Evolutionary conservation across 2,113 vertebrate genomes (phyloP).

Genomic region (Melanostigma gelatinosum): DNA sequence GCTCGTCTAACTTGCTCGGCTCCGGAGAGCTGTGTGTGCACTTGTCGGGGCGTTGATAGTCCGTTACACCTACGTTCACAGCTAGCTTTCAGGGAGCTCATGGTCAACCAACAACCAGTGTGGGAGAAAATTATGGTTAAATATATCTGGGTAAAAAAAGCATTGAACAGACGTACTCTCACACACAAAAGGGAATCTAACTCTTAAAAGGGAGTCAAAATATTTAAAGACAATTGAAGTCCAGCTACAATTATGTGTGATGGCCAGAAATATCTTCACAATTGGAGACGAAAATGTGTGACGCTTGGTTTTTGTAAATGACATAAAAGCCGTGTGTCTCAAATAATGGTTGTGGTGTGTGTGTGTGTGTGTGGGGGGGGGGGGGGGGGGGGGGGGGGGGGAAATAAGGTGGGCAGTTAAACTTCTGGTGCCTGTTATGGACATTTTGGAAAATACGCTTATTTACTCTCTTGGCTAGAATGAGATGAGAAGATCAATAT

Average conservation of each 20-base stretch:
- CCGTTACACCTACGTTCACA: constrained; percentile 25
- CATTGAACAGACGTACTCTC: not conserved
- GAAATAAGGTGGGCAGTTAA: not conserved
- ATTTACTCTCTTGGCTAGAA: not conserved
- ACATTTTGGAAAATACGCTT: not conserved
- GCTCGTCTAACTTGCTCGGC: constrained; percentile 32
- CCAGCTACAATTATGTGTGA: not conserved
- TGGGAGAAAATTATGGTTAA: not conserved
- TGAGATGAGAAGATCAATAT: not conserved
- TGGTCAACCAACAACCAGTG: constrained; percentile 24
- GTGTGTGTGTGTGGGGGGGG: no score
- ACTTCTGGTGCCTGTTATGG: not conserved
- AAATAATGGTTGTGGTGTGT: not conserved
- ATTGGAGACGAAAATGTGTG: not conserved
- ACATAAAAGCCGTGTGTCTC: not conserved
- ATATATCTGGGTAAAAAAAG: not conserved
- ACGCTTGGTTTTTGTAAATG: not conserved
- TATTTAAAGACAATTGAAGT: not conserved
- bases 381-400: no score
- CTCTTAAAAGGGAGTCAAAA: not conserved
- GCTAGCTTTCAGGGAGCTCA: constrained; percentile 18
- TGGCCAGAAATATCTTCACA: not conserved
- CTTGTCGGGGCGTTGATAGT: constrained; percentile 49
- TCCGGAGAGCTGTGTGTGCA: constrained; percentile 18
- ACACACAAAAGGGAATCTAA: no score